Evolutionary conservation across 2,888 invertebrate genomes (phyloP).

Genomic region (Rambutsinella grinnellia): DNA sequence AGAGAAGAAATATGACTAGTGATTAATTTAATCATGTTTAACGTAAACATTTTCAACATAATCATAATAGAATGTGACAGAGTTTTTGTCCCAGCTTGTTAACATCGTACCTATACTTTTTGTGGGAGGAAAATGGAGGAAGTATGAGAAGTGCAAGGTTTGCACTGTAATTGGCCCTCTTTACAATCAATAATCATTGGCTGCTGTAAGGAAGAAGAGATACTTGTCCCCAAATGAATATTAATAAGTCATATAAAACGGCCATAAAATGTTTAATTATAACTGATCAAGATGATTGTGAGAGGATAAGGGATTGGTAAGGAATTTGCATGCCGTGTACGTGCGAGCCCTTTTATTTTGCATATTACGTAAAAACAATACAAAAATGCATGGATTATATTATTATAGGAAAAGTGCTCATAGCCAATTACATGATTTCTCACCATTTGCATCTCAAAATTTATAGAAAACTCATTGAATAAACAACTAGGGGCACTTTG

Average conservation of each 20-base stretch:
- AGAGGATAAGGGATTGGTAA: neutral
- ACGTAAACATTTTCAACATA: too few relatives aligned
- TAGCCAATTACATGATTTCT: too few relatives aligned
- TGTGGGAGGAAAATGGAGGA: neutral
- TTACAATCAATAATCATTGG: neutral
- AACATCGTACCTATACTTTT: too few relatives aligned
- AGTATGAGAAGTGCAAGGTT: neutral
- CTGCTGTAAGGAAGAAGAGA: neutral
- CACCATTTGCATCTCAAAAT: too few relatives aligned
- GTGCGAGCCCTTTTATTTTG: too few relatives aligned
- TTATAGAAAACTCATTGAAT: too few relatives aligned
- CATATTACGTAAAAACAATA: neutral
- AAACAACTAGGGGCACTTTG: too few relatives aligned
- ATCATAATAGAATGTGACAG: neutral
- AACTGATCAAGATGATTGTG: neutral
- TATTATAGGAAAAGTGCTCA: too few relatives aligned
- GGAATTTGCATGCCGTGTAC: neutral
- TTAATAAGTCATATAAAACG: neutral
- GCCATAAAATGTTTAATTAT: neutral
- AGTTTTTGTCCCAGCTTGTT: neutral
- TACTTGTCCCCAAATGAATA: neutral
- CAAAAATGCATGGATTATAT: too few relatives aligned
- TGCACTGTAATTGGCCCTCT: neutral
- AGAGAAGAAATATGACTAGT: too few relatives aligned
- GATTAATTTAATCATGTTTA: slow-evolving; percentile 21